These are phyloP conservation scores for Ceriagrion tenellum DNA, from an alignment of 2,888 invertebrate genomes.

Conservation along the genomic window DNA sequence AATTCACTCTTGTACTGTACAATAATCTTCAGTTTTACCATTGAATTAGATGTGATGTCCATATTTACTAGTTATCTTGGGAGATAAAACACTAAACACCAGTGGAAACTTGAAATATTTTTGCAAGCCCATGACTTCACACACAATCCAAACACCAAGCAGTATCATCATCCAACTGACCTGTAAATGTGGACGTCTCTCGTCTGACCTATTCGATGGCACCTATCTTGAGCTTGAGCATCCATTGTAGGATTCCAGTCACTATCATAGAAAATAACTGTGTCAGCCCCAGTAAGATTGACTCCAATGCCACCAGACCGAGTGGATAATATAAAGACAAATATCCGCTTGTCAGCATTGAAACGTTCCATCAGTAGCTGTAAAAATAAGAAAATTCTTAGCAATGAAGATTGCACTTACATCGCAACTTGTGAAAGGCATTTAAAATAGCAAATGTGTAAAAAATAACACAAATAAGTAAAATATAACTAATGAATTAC, in stretches of 20 bases:
- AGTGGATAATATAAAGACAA: conserved; percentile 98
- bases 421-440: too few relatives aligned
- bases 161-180: conserved; percentile 74
- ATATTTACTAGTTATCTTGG: too few relatives aligned
- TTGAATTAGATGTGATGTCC: too few relatives aligned
- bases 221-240: conserved; percentile 97
- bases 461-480: too few relatives aligned
- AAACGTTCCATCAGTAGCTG: conserved; percentile 96
- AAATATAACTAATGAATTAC: too few relatives aligned
- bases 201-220: conserved; percentile 99
- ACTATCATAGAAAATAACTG: conserved; percentile 99
- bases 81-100: too few relatives aligned
- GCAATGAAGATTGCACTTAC: not conserved
- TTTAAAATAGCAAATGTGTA: too few relatives aligned
- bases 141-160: too few relatives aligned
- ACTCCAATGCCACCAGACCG: conserved; percentile 98
- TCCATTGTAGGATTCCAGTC: conserved; percentile 99
- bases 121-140: too few relatives aligned
- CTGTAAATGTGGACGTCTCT: conserved; percentile 98
- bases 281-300: conserved; percentile 99
- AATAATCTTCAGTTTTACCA: too few relatives aligned
- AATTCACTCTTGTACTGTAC: too few relatives aligned
- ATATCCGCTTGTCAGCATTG: conserved; percentile 96
- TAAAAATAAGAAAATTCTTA: conserved; percentile 70
- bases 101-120: too few relatives aligned